These are phyloP conservation scores for Drosophila nigrodunni DNA, from an alignment of 1,140 invertebrate genomes.

Conservation along the genomic window DNA sequence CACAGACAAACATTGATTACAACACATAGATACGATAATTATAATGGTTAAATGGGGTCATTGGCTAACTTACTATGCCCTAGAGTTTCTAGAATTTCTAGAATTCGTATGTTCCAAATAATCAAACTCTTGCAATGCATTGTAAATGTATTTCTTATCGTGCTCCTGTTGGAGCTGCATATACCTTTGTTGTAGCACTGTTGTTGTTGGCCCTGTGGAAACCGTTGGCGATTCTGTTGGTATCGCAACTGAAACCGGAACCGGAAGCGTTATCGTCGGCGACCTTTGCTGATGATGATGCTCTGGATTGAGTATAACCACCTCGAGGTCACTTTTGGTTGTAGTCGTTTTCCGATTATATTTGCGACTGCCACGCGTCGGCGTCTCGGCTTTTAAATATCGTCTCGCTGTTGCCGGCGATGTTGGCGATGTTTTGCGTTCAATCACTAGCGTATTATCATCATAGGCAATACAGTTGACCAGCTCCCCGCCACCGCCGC, in stretches of 20 bases:
- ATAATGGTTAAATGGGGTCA: constrained; percentile 29
- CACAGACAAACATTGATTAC: constrained; percentile 51
- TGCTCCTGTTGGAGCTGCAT: constrained; percentile 77
- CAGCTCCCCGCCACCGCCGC: constrained; percentile 55
- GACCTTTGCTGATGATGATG: constrained; percentile 72
- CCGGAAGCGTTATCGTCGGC: constrained; percentile 69
- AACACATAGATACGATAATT: constrained; percentile 57
- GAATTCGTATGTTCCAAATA: constrained; percentile 65
- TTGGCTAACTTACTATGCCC: constrained; percentile 76
- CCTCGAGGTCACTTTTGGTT: constrained; percentile 64
- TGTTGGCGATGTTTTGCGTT: constrained; percentile 66
- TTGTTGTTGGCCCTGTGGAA: constrained; percentile 36
- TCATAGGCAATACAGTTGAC: constrained; percentile 75
- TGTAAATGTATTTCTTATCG: constrained; percentile 78
- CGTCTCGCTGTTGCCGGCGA: constrained; percentile 64
- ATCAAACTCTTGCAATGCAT: constrained; percentile 77
- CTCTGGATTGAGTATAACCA: constrained; percentile 62
- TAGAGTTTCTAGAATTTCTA: constrained; percentile 66
- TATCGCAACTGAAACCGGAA: constrained; percentile 33
- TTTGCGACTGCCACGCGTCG: constrained; percentile 68
- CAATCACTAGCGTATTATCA: constrained; percentile 71
- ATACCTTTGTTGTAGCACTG: constrained; percentile 79
- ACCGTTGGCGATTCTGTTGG: constrained; percentile 22
- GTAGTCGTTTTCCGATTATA: constrained; percentile 64
- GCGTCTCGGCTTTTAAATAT: constrained; percentile 71